Percentiles rank a stretch among this genome's conserved stretches.
These are phyloP conservation scores for Listrodromus nycthemerus DNA, from an alignment of 2,888 invertebrate genomes.

Conservation along the genomic window DNA sequence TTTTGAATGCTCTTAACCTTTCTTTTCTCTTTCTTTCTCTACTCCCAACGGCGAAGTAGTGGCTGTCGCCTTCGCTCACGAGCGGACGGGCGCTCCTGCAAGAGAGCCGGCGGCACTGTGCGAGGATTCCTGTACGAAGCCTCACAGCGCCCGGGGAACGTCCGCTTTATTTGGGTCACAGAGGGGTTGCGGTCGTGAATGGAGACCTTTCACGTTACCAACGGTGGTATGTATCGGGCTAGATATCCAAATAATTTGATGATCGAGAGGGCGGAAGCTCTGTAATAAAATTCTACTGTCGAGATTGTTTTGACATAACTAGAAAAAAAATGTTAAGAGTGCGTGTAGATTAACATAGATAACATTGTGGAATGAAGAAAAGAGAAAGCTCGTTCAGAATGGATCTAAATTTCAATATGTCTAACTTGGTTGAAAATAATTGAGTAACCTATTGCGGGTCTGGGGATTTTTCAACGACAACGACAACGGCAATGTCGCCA, in stretches of 20 bases:
- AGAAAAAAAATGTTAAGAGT: background rate
- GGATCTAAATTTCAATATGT: no score
- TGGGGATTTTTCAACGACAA: no score
- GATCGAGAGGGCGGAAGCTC: background rate
- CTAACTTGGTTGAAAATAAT: no score
- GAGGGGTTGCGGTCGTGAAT: slow-evolving; percentile 45
- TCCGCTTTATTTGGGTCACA: slow-evolving; percentile 67
- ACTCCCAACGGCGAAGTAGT: background rate
- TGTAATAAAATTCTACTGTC: background rate
- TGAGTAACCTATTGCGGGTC: no score
- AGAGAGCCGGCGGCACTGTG: slow-evolving; percentile 18
- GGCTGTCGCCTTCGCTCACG: slow-evolving; percentile 8
- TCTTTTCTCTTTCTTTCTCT: background rate
- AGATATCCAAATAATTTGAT: slow-evolving; percentile 47
- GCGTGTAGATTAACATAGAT: background rate
- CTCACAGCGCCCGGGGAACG: slow-evolving; percentile 62
- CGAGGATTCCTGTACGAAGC: slow-evolving; percentile 62
- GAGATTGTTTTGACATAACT: background rate
- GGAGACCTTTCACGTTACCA: slow-evolving; percentile 15
- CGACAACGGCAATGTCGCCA: no score
- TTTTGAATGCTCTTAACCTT: background rate
- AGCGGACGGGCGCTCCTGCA: background rate
- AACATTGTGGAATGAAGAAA: no score
- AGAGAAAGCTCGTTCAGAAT: no score
- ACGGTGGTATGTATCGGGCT: background rate